A percentile compares a stretch with the other conserved stretches of the same genome.
phyloP scores from a whole-genome alignment of 2,888 invertebrate species.

The Tachina lurida region DNA sequence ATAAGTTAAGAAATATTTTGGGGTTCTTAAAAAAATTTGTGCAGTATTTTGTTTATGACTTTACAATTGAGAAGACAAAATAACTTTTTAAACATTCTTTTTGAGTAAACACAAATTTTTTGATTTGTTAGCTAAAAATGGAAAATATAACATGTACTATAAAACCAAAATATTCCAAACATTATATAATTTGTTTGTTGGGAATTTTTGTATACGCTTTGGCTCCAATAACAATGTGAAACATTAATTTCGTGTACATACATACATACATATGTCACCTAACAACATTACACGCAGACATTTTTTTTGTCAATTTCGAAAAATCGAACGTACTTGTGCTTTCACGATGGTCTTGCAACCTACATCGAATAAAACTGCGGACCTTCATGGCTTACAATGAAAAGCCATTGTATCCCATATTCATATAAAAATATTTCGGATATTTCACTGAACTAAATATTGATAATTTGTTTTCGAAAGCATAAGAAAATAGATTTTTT shows the following conservation, averaged over 20 bases:
- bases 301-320: not conserved
- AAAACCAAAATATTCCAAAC: not conserved
- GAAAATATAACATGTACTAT: not conserved
- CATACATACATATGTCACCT: slow-evolving; percentile 45
- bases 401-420: too few species aligned
- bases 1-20: too few species aligned
- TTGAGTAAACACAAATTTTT: not conserved
- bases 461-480: too few species aligned
- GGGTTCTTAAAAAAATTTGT: too few species aligned
- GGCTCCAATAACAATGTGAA: slow-evolving; percentile 67
- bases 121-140: not conserved
- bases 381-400: too few species aligned
- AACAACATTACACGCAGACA: slow-evolving; percentile 57
- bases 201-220: not conserved
- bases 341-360: not conserved
- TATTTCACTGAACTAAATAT: too few species aligned
- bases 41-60: too few species aligned
- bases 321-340: not conserved
- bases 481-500: too few species aligned
- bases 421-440: too few species aligned
- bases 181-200: not conserved
- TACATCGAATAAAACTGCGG: not conserved
- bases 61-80: too few species aligned
- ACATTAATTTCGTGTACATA: slow-evolving; percentile 59
- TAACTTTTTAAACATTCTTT: not conserved